Conservation (phyloP, 1,140 invertebrate species). For the Drosophila dunni region DNA sequence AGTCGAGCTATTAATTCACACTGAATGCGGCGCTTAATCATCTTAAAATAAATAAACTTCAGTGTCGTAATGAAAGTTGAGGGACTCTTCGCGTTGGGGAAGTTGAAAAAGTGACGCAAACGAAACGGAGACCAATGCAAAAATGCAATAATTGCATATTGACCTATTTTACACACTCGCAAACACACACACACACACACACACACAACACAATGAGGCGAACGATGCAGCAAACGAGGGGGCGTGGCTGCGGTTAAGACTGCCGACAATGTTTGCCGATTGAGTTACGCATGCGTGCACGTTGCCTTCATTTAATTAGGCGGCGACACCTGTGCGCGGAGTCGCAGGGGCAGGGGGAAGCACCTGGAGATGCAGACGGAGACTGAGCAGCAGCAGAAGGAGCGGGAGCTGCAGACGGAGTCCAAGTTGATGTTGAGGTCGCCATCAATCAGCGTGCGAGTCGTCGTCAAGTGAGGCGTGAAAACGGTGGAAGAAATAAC, state of each 20-base stretch:
- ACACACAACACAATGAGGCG: constrained; percentile 3
- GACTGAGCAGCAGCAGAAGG: constrained; percentile 15
- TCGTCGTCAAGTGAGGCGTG: constrained; percentile 71
- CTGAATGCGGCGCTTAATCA: too few species aligned
- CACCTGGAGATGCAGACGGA: constrained; percentile 7
- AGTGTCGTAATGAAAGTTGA: constrained; percentile 10
- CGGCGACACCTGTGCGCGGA: constrained; percentile 69
- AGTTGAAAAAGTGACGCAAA: constrained; percentile 55
- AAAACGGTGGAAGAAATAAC: constrained; percentile 63
- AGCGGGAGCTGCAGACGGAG: constrained; percentile 25
- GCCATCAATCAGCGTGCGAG: constrained; percentile 76
- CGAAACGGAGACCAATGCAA: constrained; percentile 48
- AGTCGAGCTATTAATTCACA: too few species aligned
- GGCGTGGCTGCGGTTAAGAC: neutral
- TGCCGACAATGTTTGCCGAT: constrained; percentile 47
- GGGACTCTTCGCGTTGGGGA: neutral
- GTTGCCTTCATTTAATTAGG: constrained; percentile 81
- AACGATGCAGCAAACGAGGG: constrained; percentile 13
- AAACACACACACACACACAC: constrained; percentile 33
- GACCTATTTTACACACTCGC: constrained; percentile 73
- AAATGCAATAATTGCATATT: constrained; percentile 81
- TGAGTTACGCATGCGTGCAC: constrained; percentile 79
- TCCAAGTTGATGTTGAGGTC: constrained; percentile 53
- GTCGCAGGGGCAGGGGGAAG: neutral
- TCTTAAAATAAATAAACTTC: neutral